Percentiles rank a stretch among this genome's conserved stretches.
Evolutionary conservation across 2,113 vertebrate genomes (phyloP).

Genomic region (Amazona vittata): DNA sequence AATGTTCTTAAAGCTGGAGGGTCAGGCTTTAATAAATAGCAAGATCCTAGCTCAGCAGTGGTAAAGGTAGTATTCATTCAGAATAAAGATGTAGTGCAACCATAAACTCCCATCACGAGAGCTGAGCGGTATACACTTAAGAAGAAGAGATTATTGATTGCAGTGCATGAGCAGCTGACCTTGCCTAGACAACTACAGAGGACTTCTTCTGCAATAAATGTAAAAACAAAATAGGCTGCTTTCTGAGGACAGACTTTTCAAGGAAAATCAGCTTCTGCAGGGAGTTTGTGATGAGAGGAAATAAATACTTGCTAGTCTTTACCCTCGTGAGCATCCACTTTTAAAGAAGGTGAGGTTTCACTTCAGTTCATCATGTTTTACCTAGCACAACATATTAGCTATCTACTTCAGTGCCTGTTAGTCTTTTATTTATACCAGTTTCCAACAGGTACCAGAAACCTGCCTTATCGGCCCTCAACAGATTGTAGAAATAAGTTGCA

Average conservation of each 20-base stretch:
- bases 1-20: background rate
- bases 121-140: background rate
- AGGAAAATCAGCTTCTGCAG: background rate
- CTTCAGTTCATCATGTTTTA: background rate
- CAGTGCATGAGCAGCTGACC: background rate
- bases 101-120: background rate
- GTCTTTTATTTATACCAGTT: background rate
- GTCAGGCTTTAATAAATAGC: background rate
- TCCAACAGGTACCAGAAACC: background rate
- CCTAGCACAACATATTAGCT: background rate
- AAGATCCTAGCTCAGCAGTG: background rate
- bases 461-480: background rate
- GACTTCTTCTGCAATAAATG: background rate
- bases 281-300: background rate
- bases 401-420: background rate
- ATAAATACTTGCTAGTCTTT: background rate
- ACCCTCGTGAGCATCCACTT: background rate
- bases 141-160: background rate
- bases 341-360: background rate
- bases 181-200: background rate
- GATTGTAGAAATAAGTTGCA: background rate
- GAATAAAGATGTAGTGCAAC: background rate
- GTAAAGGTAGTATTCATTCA: background rate
- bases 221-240: fast-evolving
- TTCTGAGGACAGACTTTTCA: background rate